phyloP scores from a whole-genome alignment of 1,140 invertebrate species.

The Popillia japonica region DNA sequence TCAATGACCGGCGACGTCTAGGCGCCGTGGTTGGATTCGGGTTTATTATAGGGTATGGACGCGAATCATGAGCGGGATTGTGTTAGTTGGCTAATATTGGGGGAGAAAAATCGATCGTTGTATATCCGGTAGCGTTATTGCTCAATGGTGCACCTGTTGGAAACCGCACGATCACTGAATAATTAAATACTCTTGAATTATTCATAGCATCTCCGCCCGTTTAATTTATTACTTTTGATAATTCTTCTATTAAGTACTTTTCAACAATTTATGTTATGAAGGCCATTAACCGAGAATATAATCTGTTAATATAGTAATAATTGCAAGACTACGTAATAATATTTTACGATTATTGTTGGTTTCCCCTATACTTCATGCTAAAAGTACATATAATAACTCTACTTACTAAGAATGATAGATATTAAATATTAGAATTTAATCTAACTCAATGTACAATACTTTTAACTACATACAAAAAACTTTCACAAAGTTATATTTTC shows the following conservation, averaged over 20 bases:
- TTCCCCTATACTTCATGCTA: too few relatives aligned
- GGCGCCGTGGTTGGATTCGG: background rate
- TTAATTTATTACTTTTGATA: background rate
- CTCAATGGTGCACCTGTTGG: slow-evolving; percentile 13
- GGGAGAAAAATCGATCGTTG: background rate
- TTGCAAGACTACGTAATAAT: too few relatives aligned
- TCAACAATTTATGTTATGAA: background rate
- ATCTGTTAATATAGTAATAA: background rate
- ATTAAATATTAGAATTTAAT: too few relatives aligned
- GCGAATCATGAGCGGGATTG: background rate
- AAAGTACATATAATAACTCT: too few relatives aligned
- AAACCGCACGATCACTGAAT: background rate
- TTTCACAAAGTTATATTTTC: too few relatives aligned
- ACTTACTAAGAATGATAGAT: too few relatives aligned
- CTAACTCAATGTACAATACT: too few relatives aligned
- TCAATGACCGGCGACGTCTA: slow-evolving; percentile 14
- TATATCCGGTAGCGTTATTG: background rate
- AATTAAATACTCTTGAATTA: background rate
- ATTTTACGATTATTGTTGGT: too few relatives aligned
- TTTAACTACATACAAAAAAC: too few relatives aligned
- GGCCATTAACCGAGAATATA: background rate
- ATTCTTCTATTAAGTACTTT: background rate
- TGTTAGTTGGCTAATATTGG: slow-evolving; percentile 14
- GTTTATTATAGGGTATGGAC: background rate
- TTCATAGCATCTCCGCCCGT: too few relatives aligned